Conservation (phyloP, 2,113 vertebrate genomes). For the Euleptes europaea region DNA sequence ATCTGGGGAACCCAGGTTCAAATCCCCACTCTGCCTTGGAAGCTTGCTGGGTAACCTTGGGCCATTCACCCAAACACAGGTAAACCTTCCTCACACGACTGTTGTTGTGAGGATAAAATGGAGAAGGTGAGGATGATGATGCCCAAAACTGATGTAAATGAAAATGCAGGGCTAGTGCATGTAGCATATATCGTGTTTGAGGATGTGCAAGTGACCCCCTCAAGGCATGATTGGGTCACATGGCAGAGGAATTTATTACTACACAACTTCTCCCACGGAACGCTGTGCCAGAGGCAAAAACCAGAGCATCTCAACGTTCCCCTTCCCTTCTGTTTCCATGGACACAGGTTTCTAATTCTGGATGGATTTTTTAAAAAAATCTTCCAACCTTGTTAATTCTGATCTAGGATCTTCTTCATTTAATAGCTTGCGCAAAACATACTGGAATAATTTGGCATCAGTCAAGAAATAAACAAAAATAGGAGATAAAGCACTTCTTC, state of each 20-base stretch:
- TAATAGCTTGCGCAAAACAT: constrained; percentile 63
- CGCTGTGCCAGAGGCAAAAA: constrained; percentile 43
- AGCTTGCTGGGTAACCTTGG: too few species aligned
- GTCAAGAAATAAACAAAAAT: constrained; percentile 50
- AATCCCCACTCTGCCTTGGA: too few species aligned
- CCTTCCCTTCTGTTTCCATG: constrained; percentile 79
- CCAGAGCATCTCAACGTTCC: constrained; percentile 63
- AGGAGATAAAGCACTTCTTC: constrained; percentile 49
- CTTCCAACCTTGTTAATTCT: constrained; percentile 72
- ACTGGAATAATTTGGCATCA: constrained; percentile 62
- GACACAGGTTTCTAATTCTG: constrained; percentile 76
- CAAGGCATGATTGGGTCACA: too few species aligned
- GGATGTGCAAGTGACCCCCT: too few species aligned
- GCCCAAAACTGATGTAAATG: too few species aligned
- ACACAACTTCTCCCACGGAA: constrained; percentile 57
- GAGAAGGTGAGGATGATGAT: too few species aligned
- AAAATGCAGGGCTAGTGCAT: too few species aligned
- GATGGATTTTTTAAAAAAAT: constrained; percentile 53
- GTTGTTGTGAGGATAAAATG: too few species aligned
- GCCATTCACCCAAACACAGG: too few species aligned
- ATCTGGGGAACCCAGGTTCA: background rate
- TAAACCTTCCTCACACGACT: too few species aligned
- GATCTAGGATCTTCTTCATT: constrained; percentile 61
- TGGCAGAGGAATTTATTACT: constrained; percentile 44
- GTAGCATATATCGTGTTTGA: too few species aligned